These are phyloP conservation scores for Sebastes steindachneri DNA, from an alignment of 2,797 vertebrate species.

Conservation along the genomic window DNA sequence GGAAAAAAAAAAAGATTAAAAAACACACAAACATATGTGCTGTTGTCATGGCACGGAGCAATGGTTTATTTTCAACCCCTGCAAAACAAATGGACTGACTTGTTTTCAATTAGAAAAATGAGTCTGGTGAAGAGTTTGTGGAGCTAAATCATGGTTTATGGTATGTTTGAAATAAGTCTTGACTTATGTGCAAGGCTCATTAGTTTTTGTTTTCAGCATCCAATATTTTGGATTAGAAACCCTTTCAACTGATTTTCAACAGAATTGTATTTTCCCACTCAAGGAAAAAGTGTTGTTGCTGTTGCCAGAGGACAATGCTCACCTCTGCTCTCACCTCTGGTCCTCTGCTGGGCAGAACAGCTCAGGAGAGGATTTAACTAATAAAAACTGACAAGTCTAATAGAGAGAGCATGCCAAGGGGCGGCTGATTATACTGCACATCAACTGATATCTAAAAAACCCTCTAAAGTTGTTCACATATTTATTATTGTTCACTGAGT, in stretches of 20 bases:
- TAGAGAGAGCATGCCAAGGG: not conserved
- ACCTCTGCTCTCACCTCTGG: not conserved
- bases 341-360: not conserved
- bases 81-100: not conserved
- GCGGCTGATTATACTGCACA: not conserved
- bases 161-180: not conserved
- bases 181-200: not conserved
- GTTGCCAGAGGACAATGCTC: not conserved
- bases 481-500: not conserved
- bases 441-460: not conserved
- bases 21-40: slow-evolving; percentile 31
- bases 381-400: not conserved
- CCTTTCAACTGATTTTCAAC: not conserved
- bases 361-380: not conserved
- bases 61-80: not conserved
- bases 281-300: not conserved
- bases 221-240: not conserved
- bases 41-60: not conserved
- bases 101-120: slow-evolving; percentile 27
- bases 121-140: not conserved
- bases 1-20: not conserved
- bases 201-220: not conserved
- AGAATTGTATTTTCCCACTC: not conserved
- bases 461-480: not conserved
- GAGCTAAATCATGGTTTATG: not conserved